These are phyloP conservation scores for Pristiophorus japonicus DNA, from an alignment of 2,113 vertebrate species.

Conservation along the genomic window DNA sequence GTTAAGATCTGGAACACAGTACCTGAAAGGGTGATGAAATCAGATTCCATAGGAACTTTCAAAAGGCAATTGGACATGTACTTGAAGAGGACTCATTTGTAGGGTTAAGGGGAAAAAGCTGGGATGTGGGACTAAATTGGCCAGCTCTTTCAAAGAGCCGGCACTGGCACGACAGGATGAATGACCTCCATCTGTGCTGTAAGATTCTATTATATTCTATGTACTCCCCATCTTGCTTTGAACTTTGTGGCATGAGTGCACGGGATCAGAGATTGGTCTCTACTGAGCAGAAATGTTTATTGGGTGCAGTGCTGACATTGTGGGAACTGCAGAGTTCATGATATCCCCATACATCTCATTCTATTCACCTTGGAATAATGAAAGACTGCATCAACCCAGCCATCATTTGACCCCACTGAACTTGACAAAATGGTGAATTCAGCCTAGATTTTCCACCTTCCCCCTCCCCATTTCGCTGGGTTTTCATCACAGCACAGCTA, in stretches of 20 bases:
- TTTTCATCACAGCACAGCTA: not conserved
- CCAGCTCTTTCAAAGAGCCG: not conserved
- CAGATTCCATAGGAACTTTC: not conserved
- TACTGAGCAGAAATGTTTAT: not conserved
- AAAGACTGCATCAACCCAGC: not conserved
- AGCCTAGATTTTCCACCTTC: not conserved
- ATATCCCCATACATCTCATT: not conserved
- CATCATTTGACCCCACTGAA: not conserved
- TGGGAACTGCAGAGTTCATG: not conserved
- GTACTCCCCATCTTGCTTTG: not conserved
- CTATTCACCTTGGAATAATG: not conserved
- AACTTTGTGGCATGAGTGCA: not conserved
- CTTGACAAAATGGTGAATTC: not conserved
- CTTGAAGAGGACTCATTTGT: not conserved
- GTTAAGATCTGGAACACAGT: not conserved
- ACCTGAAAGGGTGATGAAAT: not conserved
- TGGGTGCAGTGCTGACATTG: not conserved
- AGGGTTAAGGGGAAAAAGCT: not conserved
- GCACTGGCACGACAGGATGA: not conserved
- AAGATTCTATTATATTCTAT: not conserved
- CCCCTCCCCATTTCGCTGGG: not conserved
- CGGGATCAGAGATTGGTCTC: not conserved
- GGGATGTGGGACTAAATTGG: not conserved
- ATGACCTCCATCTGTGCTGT: not conserved
- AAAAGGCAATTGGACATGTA: not conserved